Conservation (phyloP, 92 coral and sea anemone genomes). For the Micromussa lordhowensis region DNA sequence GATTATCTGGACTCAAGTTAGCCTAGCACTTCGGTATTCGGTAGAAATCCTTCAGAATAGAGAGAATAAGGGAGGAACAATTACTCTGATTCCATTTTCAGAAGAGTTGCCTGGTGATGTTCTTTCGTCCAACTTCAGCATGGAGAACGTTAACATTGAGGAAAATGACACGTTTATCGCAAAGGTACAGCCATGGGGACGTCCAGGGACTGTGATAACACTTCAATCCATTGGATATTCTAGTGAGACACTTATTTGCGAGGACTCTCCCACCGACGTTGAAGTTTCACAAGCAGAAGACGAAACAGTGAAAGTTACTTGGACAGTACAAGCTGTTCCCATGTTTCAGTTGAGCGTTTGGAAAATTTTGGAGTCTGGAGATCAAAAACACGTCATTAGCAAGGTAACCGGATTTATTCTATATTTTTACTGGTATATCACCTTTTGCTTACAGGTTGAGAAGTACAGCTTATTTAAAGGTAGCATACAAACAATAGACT, state of each 20-base stretch:
- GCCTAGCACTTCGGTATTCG: slow-evolving; percentile 1
- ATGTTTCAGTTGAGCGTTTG: slow-evolving; percentile 3
- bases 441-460: not conserved
- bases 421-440: too few species aligned
- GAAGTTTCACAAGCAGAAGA: slow-evolving; percentile 4
- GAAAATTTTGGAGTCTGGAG: not conserved
- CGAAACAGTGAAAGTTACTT: not conserved
- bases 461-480: not conserved
- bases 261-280: not conserved
- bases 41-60: slow-evolving; percentile 17
- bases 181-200: not conserved
- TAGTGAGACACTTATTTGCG: not conserved
- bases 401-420: not conserved
- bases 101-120: not conserved
- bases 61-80: not conserved
- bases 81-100: slow-evolving; percentile 2
- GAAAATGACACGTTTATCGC: slow-evolving; percentile 2
- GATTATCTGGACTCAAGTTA: slow-evolving; percentile 17
- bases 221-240: slow-evolving; percentile 3
- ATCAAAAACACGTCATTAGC: not conserved
- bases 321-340: not conserved
- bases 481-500: too few species aligned
- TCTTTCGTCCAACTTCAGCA: not conserved
- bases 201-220: not conserved
- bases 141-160: not conserved